Conservation (phyloP, 1,140 invertebrate genomes). For the Acyrthosiphon pisum region DNA sequence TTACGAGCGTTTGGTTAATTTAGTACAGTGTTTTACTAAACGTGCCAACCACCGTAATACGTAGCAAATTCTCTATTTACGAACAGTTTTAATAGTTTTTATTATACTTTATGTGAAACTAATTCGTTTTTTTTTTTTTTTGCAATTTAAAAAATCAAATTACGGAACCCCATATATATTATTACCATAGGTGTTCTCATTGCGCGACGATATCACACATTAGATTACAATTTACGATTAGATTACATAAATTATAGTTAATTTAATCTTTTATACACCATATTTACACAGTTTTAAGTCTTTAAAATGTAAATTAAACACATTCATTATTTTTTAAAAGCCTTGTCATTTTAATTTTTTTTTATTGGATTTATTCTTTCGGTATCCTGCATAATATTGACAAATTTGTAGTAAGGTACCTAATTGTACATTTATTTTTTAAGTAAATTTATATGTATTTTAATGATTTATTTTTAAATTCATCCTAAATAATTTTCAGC, state of each 20-base stretch:
- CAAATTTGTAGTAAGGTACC: not conserved
- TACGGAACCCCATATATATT: not conserved
- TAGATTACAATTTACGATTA: not conserved
- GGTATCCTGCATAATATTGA: not conserved
- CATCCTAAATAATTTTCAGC: not conserved
- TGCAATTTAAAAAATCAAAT: not conserved
- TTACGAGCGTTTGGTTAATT: conserved; percentile 35
- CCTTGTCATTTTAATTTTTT: not conserved
- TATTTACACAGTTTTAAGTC: not conserved
- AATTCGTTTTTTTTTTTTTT: not conserved
- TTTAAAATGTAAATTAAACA: not conserved
- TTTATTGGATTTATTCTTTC: not conserved
- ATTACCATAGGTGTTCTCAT: not conserved
- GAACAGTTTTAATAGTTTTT: conserved; percentile 19
- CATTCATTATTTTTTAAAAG: not conserved
- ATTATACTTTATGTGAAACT: not conserved
- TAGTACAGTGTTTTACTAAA: conserved; percentile 7
- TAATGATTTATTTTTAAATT: too few species aligned
- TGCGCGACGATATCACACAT: not conserved
- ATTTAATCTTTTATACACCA: not conserved
- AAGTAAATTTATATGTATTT: too few species aligned
- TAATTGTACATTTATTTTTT: too few species aligned
- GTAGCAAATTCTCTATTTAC: not conserved
- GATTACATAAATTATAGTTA: not conserved
- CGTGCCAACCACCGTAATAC: not conserved